Percentiles rank a stretch among this genome's conserved stretches.
These are phyloP conservation scores for Danio kyathit DNA, from an alignment of 2,797 vertebrate species.

Conservation along the genomic window DNA sequence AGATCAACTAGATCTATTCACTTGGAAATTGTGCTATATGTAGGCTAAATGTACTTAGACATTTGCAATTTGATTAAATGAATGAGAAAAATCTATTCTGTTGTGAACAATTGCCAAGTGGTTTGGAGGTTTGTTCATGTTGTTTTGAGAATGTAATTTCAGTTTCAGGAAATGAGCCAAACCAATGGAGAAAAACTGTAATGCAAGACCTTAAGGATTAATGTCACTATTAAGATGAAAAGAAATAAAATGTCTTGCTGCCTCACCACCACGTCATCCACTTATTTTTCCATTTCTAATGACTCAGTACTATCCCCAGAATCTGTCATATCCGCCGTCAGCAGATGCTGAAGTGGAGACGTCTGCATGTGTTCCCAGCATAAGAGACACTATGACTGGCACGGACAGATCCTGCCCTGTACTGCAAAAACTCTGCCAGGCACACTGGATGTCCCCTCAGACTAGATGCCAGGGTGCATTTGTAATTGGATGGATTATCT, in stretches of 20 bases:
- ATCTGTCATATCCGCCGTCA: constrained; percentile 54
- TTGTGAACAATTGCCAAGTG: too few species aligned
- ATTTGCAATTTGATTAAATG: too few species aligned
- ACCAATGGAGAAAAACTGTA: too few species aligned
- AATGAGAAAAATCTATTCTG: too few species aligned
- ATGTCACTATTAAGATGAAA: neutral
- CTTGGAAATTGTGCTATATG: too few species aligned
- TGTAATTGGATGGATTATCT: constrained; percentile 7
- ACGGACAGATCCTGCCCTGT: constrained; percentile 60
- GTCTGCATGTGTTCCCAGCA: constrained; percentile 66
- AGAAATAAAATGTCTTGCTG: neutral
- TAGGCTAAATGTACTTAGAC: too few species aligned
- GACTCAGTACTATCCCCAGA: constrained; percentile 32
- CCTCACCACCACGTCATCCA: neutral
- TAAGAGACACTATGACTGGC: constrained; percentile 66
- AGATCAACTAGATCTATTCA: too few species aligned
- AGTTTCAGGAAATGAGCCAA: too few species aligned
- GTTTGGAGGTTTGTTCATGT: too few species aligned
- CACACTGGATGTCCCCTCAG: constrained; percentile 28
- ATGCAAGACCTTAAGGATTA: too few species aligned
- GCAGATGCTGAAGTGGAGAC: constrained; percentile 69
- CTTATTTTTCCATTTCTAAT: neutral
- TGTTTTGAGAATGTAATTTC: too few species aligned
- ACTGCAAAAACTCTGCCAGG: constrained; percentile 23
- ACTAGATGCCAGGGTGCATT: constrained; percentile 33